These are phyloP conservation scores for Anolis carolinensis DNA, from an alignment of 2,113 vertebrate genomes.

Conservation along the genomic window DNA sequence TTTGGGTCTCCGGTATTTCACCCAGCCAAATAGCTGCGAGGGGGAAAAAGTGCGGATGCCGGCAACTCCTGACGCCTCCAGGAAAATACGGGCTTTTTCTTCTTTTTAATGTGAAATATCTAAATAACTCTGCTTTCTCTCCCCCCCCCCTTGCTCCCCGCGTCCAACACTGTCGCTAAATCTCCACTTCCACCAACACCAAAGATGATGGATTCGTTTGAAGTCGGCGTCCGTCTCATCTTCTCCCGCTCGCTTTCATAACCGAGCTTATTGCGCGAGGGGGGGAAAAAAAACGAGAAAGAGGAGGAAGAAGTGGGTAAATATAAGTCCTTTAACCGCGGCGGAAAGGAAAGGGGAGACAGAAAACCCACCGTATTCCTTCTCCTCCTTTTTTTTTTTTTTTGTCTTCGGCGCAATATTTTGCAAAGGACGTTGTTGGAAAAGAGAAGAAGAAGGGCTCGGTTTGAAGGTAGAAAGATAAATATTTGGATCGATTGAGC, in stretches of 20 bases:
- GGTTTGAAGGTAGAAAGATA: too few species aligned
- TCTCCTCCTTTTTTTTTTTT: constrained; percentile 27
- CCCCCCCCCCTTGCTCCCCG: too few species aligned
- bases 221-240: constrained; percentile 91
- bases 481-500: too few species aligned
- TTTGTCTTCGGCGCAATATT: constrained; percentile 51
- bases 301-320: constrained; percentile 71
- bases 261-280: constrained; percentile 85
- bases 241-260: constrained; percentile 80
- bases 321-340: constrained; percentile 88
- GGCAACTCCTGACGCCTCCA: constrained; percentile 90
- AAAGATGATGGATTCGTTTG: constrained; percentile 97
- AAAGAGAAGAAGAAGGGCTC: neutral
- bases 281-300: neutral
- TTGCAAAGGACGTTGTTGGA: too few species aligned
- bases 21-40: constrained; percentile 95
- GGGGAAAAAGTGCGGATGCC: constrained; percentile 91
- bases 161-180: constrained; percentile 92
- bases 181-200: constrained; percentile 89
- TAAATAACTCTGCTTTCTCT: constrained; percentile 91
- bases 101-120: constrained; percentile 80
- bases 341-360: neutral
- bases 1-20: constrained; percentile 98
- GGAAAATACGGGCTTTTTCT: constrained; percentile 94
- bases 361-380: constrained; percentile 1